These are phyloP conservation scores for Drosophila aff. DNA, from an alignment of 1,140 invertebrate species.

Conservation along the genomic window DNA sequence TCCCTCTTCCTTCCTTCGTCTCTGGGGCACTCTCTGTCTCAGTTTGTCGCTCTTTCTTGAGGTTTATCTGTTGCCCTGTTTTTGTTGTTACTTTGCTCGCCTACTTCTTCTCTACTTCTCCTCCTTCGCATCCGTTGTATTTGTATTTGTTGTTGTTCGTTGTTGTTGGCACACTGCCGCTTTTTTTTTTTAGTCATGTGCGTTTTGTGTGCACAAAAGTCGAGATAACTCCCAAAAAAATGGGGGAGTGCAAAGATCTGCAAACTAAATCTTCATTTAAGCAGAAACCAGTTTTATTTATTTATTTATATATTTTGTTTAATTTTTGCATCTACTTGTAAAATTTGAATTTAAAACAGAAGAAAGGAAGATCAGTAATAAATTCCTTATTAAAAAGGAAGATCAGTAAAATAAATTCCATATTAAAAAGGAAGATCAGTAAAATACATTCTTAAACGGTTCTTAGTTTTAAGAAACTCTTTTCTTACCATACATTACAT, in stretches of 20 bases:
- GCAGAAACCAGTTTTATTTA: too few species aligned
- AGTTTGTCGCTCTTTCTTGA: constrained; percentile 24
- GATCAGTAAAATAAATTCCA: too few species aligned
- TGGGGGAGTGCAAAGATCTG: background rate
- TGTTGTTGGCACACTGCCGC: constrained; percentile 25
- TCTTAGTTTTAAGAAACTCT: too few species aligned
- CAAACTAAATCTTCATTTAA: background rate
- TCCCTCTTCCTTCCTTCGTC: constrained; percentile 11
- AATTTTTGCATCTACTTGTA: too few species aligned
- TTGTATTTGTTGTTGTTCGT: constrained; percentile 34
- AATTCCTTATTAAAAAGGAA: too few species aligned
- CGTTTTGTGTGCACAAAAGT: constrained; percentile 27
- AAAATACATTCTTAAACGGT: too few species aligned
- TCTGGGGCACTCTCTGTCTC: constrained; percentile 8
- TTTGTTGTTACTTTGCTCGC: constrained; percentile 62
- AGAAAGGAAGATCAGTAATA: too few species aligned
- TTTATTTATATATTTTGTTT: too few species aligned
- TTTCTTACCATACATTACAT: too few species aligned
- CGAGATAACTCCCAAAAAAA: constrained; percentile 13
- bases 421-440: too few species aligned
- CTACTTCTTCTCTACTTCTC: constrained; percentile 40
- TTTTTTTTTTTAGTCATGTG: constrained; percentile 37
- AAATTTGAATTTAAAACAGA: too few species aligned
- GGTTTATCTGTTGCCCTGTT: constrained; percentile 58
- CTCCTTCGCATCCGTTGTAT: constrained; percentile 61